Evolutionary conservation across 2,888 invertebrate species (phyloP).

Genomic region (Apamea crenata): DNA sequence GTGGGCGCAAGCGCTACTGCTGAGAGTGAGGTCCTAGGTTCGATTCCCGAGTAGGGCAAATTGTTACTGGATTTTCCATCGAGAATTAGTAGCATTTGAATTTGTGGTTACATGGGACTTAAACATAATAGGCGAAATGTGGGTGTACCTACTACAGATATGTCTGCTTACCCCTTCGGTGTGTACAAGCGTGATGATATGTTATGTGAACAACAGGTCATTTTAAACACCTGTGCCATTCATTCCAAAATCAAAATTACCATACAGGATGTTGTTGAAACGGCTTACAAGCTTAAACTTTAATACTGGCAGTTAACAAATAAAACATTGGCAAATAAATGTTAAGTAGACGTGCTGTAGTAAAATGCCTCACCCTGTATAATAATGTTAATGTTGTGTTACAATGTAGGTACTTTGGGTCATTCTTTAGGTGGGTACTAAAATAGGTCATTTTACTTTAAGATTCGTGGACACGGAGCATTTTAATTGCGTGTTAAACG

Average conservation of each 20-base stretch:
- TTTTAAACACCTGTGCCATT: background rate
- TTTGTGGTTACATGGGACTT: background rate
- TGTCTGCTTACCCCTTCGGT: background rate
- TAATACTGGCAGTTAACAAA: constrained; percentile 29
- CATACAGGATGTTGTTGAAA: constrained; percentile 40
- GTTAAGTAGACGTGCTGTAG: constrained; percentile 16
- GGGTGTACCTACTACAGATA: background rate
- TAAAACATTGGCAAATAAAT: constrained; percentile 39
- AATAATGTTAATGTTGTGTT: constrained; percentile 28
- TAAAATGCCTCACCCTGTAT: constrained; percentile 39
- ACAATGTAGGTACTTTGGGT: constrained; percentile 9
- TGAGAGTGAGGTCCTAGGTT: too few species aligned
- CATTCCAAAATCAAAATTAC: background rate
- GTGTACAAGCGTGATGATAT: background rate
- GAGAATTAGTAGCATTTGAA: background rate
- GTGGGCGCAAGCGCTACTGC: background rate
- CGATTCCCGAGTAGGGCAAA: background rate
- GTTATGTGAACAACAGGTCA: background rate
- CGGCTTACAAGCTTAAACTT: constrained; percentile 5
- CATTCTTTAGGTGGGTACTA: constrained; percentile 21
- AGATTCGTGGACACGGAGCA: background rate
- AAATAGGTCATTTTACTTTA: constrained; percentile 8
- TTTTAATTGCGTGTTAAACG: constrained; percentile 14
- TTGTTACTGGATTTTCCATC: background rate
- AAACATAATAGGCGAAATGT: background rate